phyloP scores from a whole-genome alignment of 2,113 vertebrate genomes.

The Prinia subflava region DNA sequence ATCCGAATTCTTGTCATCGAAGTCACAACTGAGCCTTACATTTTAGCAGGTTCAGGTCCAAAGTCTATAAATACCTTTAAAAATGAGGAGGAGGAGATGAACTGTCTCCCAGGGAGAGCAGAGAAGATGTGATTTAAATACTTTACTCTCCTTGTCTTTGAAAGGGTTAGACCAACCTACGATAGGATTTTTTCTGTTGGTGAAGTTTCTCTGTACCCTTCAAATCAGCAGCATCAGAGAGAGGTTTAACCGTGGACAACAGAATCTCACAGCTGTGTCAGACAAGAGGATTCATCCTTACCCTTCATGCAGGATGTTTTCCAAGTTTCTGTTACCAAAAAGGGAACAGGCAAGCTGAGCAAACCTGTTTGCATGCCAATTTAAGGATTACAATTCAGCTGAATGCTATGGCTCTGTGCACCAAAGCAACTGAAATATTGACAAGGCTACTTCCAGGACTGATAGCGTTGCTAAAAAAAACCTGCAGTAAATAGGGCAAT shows the following conservation, averaged over 20 bases:
- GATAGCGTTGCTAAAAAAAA: not conserved
- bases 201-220: not conserved
- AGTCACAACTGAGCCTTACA: not conserved
- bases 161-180: not conserved
- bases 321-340: conserved; percentile 35
- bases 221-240: not conserved
- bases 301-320: not conserved
- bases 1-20: too few species aligned
- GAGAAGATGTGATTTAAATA: not conserved
- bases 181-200: not conserved
- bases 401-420: conserved; percentile 5
- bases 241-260: not conserved
- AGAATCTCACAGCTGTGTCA: not conserved
- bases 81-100: not conserved
- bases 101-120: not conserved
- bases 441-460: conserved; percentile 46
- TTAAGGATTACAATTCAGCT: conserved; percentile 44
- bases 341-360: conserved; percentile 28
- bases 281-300: not conserved
- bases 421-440: conserved; percentile 59
- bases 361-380: conserved; percentile 52
- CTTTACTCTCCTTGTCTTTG: not conserved
- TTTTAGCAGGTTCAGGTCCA: not conserved
- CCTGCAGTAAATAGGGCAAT: conserved; percentile 42
- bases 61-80: not conserved